Evolutionary conservation across 2,888 invertebrate genomes (phyloP).

Genomic region (Nezara viridula): DNA sequence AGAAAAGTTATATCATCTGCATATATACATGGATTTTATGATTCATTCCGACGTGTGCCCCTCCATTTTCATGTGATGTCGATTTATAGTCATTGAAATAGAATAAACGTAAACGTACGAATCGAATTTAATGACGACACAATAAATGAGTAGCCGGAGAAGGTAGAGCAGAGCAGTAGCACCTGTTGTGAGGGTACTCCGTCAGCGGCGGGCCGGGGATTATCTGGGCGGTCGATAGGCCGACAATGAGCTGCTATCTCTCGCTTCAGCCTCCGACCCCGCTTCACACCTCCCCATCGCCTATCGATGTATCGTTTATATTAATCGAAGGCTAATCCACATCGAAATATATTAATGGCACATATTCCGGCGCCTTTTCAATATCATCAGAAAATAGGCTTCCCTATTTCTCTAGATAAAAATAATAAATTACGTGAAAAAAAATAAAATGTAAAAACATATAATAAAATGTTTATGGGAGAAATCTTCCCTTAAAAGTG

Average conservation of each 20-base stretch:
- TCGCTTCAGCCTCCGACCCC: background rate
- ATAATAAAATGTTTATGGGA: background rate
- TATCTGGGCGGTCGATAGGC: constrained; percentile 46
- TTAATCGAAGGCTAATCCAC: background rate
- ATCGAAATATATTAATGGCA: background rate
- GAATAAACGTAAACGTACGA: no score
- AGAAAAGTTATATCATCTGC: no score
- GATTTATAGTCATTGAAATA: no score
- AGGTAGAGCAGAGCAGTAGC: background rate
- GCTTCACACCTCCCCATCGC: background rate
- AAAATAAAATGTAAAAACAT: background rate
- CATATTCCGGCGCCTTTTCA: background rate
- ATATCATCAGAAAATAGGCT: background rate
- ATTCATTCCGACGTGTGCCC: no score
- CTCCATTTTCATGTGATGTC: no score
- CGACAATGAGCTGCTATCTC: constrained; percentile 46
- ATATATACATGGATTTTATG: no score
- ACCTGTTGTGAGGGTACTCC: constrained; percentile 9
- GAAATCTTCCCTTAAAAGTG: no score
- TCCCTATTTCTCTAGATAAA: background rate
- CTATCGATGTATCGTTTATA: background rate
- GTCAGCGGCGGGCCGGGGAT: background rate
- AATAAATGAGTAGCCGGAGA: background rate
- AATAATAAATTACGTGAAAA: background rate
- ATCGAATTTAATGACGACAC: no score